Conservation (phyloP, 2,113 vertebrate species). For the Toxostoma redivivum region DNA sequence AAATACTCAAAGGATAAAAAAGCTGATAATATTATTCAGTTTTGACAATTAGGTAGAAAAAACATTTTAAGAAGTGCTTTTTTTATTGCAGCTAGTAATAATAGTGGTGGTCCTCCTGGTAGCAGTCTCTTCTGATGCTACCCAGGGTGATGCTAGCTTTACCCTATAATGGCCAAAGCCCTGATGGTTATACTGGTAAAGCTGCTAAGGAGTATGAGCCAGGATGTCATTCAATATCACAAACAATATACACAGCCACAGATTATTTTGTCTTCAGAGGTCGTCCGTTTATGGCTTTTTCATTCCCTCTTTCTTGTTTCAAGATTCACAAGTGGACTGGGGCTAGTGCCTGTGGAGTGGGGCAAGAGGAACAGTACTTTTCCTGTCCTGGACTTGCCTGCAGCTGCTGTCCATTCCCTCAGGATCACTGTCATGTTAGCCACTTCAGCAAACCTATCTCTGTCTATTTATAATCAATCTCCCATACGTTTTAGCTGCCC, state of each 20-base stretch:
- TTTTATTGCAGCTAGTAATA: slow-evolving; percentile 77
- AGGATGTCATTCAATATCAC: slow-evolving; percentile 6
- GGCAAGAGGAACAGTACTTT: not conserved
- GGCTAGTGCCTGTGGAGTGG: not conserved
- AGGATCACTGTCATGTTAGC: not conserved
- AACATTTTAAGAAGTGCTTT: slow-evolving; percentile 76
- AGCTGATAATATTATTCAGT: slow-evolving; percentile 84
- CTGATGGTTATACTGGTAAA: slow-evolving; percentile 53
- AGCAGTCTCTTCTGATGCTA: slow-evolving; percentile 62
- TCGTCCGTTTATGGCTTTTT: not conserved
- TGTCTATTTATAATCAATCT: slow-evolving; percentile 14
- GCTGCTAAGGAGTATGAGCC: not conserved
- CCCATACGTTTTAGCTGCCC: not conserved
- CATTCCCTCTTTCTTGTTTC: not conserved
- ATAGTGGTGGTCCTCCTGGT: slow-evolving; percentile 69
- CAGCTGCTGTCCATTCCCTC: not conserved
- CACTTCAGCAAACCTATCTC: not conserved
- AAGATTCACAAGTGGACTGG: not conserved
- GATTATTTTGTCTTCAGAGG: not conserved
- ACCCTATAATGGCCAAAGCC: slow-evolving; percentile 49
- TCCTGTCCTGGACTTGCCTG: not conserved
- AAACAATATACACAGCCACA: not conserved
- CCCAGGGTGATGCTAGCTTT: slow-evolving; percentile 66
- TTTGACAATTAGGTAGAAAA: slow-evolving; percentile 82
- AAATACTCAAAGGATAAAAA: slow-evolving; percentile 86